Evolutionary conservation across 2,888 invertebrate species (phyloP).

Genomic region (Campoletis raptor): DNA sequence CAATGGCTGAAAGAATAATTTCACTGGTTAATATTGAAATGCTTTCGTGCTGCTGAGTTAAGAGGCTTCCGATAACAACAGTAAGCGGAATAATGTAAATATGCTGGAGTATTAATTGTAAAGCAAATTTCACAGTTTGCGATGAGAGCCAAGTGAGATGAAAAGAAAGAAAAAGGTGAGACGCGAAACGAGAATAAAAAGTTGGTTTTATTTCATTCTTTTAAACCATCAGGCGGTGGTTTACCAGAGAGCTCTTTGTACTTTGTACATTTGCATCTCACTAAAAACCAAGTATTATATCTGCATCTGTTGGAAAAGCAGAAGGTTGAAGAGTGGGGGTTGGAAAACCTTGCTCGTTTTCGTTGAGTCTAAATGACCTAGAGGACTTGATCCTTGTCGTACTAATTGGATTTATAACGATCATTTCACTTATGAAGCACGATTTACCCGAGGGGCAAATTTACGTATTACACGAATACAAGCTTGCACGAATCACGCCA

Average conservation of each 20-base stretch:
- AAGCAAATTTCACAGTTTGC: constrained; percentile 17
- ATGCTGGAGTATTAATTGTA: constrained; percentile 52
- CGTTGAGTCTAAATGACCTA: constrained; percentile 52
- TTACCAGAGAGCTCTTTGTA: constrained; percentile 56
- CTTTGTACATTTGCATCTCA: constrained; percentile 60
- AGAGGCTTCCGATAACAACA: constrained; percentile 33
- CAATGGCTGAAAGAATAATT: constrained; percentile 26
- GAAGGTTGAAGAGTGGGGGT: constrained; percentile 6
- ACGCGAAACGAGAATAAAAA: background rate
- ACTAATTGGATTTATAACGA: constrained; percentile 66
- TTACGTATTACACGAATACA: constrained; percentile 11
- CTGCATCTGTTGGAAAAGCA: constrained; percentile 18
- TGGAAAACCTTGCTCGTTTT: constrained; percentile 39
- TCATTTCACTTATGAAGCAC: constrained; percentile 61
- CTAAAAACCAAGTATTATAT: constrained; percentile 59
- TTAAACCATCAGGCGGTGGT: constrained; percentile 4
- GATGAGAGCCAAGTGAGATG: constrained; percentile 42
- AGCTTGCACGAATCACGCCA: constrained; percentile 13
- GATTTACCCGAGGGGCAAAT: constrained; percentile 47
- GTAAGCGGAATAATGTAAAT: constrained; percentile 44
- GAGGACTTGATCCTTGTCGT: constrained; percentile 61
- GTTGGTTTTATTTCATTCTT: background rate
- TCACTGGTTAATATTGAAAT: background rate
- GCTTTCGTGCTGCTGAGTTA: background rate
- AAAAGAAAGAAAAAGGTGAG: constrained; percentile 12